Conservation (phyloP, 2,888 invertebrate genomes). For the Eurytoma californica region DNA sequence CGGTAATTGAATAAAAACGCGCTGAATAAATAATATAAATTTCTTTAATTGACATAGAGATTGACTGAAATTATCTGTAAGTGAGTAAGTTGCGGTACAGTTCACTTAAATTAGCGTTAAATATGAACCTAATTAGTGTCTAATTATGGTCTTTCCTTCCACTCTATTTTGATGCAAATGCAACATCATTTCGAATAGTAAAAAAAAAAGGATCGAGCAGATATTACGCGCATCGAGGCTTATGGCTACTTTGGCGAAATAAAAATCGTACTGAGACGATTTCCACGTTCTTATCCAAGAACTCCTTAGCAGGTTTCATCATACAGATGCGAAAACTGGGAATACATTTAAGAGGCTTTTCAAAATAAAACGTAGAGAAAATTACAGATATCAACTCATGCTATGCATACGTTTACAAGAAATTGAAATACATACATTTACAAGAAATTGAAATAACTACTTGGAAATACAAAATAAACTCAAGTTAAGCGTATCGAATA, state of each 20-base stretch:
- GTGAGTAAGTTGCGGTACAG: background rate
- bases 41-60: constrained; percentile 10
- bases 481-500: no score
- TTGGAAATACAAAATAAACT: no score
- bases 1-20: background rate
- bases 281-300: no score
- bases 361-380: no score
- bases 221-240: background rate
- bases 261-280: no score
- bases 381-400: no score
- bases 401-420: no score
- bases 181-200: background rate
- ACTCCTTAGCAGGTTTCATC: no score
- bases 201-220: background rate
- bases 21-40: constrained; percentile 1
- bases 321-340: no score
- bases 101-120: constrained; percentile 18
- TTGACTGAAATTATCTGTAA: constrained; percentile 11
- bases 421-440: no score
- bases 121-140: constrained; percentile 20
- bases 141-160: constrained; percentile 6
- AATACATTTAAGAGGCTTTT: no score
- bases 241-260: background rate
- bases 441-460: no score
- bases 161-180: background rate